Percentiles rank a stretch among this genome's conserved stretches.
These are phyloP conservation scores for Chironomus striatipennis DNA, from an alignment of 1,140 invertebrate genomes.

Conservation along the genomic window DNA sequence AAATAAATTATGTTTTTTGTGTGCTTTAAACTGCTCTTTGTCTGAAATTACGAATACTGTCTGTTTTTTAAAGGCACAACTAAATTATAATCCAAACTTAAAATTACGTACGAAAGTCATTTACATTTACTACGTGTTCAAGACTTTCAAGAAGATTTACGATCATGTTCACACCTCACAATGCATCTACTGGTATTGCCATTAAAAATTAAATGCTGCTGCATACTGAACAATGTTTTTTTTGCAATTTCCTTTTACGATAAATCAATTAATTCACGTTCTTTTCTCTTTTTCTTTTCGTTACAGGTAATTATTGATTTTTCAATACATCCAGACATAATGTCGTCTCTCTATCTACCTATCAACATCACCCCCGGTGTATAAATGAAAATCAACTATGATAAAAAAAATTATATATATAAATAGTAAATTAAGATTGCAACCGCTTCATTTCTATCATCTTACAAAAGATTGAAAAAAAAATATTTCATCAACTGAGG, in stretches of 20 bases:
- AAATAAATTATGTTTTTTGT: too few species aligned
- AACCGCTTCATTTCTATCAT: slow-evolving; percentile 12
- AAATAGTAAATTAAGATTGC: not conserved
- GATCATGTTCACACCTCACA: not conserved
- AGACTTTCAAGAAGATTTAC: not conserved
- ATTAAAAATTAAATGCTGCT: not conserved
- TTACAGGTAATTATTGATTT: slow-evolving; percentile 5
- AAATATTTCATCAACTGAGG: not conserved
- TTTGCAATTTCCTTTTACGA: not conserved
- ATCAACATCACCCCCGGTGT: not conserved
- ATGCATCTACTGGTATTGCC: not conserved
- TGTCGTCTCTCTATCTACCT: not conserved
- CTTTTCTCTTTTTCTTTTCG: not conserved
- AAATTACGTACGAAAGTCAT: too few species aligned
- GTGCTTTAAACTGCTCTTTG: too few species aligned
- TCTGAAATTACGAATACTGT: too few species aligned
- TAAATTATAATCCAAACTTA: too few species aligned
- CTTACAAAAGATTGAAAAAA: not conserved
- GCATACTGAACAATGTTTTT: not conserved
- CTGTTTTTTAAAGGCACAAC: too few species aligned
- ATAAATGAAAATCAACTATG: not conserved
- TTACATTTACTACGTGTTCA: too few species aligned
- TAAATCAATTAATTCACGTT: not conserved
- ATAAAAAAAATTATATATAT: too few species aligned
- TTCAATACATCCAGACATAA: not conserved